These are phyloP conservation scores for Torymus tubicola DNA, from an alignment of 2,888 invertebrate species.

Conservation along the genomic window DNA sequence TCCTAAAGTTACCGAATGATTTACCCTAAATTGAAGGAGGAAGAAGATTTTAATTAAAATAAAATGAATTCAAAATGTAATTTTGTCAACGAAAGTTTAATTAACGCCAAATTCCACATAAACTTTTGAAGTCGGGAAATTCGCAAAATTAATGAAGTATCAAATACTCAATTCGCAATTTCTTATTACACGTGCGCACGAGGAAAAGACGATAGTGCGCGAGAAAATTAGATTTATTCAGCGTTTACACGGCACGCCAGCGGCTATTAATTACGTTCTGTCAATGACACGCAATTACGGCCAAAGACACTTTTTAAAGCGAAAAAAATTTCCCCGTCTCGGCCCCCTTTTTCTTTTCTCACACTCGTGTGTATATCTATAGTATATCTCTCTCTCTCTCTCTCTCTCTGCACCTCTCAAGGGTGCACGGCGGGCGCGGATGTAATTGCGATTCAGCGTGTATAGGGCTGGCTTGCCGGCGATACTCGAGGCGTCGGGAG, in stretches of 20 bases:
- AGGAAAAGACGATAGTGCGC: not conserved
- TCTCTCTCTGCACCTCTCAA: no score
- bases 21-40: no score
- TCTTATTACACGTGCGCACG: no score
- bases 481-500: conserved; percentile 29
- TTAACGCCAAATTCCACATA: no score
- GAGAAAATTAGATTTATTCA: conserved; percentile 24
- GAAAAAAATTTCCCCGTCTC: not conserved
- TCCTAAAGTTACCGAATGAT: no score
- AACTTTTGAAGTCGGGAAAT: no score
- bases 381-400: no score
- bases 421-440: not conserved
- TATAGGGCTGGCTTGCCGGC: not conserved
- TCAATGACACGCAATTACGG: conserved; percentile 38
- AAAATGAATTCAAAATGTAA: no score
- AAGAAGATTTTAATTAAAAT: no score
- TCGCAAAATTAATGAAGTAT: no score
- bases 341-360: conserved; percentile 1
- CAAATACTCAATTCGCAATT: no score
- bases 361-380: not conserved
- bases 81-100: no score
- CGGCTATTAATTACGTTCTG: conserved; percentile 20
- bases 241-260: not conserved
- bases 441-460: conserved; percentile 45
- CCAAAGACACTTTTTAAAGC: not conserved